phyloP scores from a whole-genome alignment of 2,113 vertebrate species.

The Myotis lucifugus region DNA sequence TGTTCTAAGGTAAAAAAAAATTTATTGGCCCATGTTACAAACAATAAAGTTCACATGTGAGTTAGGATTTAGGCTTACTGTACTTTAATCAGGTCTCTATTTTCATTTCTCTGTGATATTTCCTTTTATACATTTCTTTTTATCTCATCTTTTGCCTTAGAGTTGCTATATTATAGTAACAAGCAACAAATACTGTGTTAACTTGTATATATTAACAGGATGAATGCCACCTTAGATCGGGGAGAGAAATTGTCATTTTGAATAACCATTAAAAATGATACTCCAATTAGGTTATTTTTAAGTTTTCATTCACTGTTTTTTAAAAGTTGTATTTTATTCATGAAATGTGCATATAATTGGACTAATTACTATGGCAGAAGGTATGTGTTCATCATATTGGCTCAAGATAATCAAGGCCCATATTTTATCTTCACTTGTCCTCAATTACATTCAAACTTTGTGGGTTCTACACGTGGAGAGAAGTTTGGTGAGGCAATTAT shows the following conservation, averaged over 20 bases:
- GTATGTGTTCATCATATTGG: background rate
- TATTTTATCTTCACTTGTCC: background rate
- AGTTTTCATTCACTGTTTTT: background rate
- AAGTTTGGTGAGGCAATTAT: background rate
- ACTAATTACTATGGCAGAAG: background rate
- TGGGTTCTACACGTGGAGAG: background rate
- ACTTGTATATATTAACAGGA: background rate
- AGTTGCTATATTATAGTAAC: background rate
- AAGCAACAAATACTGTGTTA: background rate
- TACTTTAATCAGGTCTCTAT: background rate
- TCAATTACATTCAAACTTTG: background rate
- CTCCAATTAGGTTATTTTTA: background rate
- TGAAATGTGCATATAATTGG: background rate
- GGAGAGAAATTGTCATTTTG: background rate
- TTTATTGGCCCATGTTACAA: background rate
- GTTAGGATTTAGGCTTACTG: background rate
- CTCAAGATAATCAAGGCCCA: fast-evolving
- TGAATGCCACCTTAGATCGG: background rate
- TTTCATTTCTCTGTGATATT: background rate
- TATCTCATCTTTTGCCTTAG: background rate
- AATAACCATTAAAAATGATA: background rate
- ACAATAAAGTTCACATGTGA: background rate
- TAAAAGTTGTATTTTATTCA: background rate
- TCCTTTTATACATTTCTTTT: background rate
- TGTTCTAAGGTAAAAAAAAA: background rate